Evolutionary conservation across 2,888 invertebrate genomes (phyloP).

Genomic region (Rambutsinella grinnellia): DNA sequence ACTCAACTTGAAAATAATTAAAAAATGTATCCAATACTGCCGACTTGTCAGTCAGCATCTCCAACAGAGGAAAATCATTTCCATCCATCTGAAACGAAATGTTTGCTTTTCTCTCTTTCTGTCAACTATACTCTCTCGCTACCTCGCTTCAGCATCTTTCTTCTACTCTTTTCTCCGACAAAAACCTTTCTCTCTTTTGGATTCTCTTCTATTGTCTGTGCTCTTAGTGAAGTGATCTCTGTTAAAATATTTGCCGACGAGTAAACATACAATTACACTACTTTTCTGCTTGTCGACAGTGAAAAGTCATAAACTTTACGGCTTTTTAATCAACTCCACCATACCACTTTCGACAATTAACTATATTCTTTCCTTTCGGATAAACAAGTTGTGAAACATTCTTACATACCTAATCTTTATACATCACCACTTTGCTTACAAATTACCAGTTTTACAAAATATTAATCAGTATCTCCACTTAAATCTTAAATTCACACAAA

Average conservation of each 20-base stretch:
- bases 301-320: conserved; percentile 19
- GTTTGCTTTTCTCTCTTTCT: conserved; percentile 52
- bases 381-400: not conserved
- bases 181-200: conserved; percentile 6
- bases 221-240: conserved; percentile 58
- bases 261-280: not conserved
- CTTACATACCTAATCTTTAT: conserved; percentile 10
- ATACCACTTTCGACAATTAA: not conserved
- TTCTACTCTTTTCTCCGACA: conserved; percentile 2
- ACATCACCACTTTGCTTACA: no score
- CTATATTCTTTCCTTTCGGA: not conserved
- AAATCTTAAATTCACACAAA: no score
- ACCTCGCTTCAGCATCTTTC: conserved; percentile 18
- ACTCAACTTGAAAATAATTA: conserved; percentile 1
- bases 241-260: conserved; percentile 13
- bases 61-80: not conserved
- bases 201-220: conserved; percentile 15
- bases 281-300: conserved; percentile 1
- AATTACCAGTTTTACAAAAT: no score
- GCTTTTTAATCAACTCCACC: conserved; percentile 35
- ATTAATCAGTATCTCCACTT: no score
- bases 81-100: not conserved
- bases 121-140: conserved; percentile 38
- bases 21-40: not conserved
- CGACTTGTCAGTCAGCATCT: conserved; percentile 7